Conservation (phyloP, 1,140 invertebrate genomes). For the Bombus confusus region DNA sequence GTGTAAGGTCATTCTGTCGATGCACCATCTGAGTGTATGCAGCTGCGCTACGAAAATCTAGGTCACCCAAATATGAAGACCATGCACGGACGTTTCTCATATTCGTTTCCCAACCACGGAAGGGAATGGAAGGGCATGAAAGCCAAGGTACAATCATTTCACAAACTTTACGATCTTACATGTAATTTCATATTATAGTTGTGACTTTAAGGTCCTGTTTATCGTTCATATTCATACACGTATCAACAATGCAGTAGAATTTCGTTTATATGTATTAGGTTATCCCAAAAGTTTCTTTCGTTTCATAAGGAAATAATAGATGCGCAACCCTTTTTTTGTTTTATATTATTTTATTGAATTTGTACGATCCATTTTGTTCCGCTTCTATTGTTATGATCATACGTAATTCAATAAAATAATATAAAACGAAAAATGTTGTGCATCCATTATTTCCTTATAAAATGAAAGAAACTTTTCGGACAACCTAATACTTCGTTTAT, state of each 20-base stretch:
- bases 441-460: too few relatives aligned
- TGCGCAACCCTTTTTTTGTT: too few relatives aligned
- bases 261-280: neutral
- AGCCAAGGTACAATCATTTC: neutral
- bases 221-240: neutral
- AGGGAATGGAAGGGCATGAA: neutral
- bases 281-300: too few relatives aligned
- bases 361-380: too few relatives aligned
- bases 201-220: neutral
- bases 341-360: too few relatives aligned
- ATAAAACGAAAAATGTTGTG: too few relatives aligned
- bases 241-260: neutral
- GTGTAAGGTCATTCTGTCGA: constrained; percentile 12
- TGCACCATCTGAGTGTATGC: constrained; percentile 16
- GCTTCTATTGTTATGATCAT: too few relatives aligned
- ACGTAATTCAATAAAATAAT: too few relatives aligned
- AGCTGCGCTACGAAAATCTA: constrained; percentile 48
- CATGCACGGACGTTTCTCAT: constrained; percentile 27
- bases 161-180: neutral
- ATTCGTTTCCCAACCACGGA: constrained; percentile 24
- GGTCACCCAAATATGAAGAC: constrained; percentile 54
- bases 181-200: neutral
- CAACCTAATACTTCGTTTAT: neutral
- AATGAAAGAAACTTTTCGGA: too few relatives aligned
- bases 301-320: too few relatives aligned